Evolutionary conservation across 2,113 vertebrate genomes (phyloP).

Genomic region (Siniperca knerii): DNA sequence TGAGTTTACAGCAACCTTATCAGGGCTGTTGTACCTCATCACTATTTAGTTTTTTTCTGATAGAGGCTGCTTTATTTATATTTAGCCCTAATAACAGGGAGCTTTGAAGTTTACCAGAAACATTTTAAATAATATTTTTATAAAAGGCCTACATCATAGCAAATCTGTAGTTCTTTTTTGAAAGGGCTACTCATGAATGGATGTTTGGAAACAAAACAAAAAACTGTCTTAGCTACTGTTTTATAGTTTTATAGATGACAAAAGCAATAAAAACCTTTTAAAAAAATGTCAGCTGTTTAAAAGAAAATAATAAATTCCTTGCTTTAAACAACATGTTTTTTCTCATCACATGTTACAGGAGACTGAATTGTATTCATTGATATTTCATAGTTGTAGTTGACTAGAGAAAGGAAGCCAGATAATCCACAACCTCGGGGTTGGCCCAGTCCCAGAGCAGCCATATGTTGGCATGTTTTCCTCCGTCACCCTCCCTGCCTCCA

Average conservation of each 20-base stretch:
- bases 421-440: slow-evolving; percentile 38
- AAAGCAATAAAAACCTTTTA: background rate
- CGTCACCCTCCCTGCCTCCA: slow-evolving; percentile 26
- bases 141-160: background rate
- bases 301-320: background rate
- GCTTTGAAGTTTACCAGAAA: background rate
- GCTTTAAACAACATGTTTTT: background rate
- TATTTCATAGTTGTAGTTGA: background rate
- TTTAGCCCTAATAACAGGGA: background rate
- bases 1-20: background rate
- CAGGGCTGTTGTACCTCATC: background rate
- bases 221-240: no score
- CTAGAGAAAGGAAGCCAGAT: slow-evolving; percentile 13
- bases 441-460: slow-evolving; percentile 53
- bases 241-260: background rate
- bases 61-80: background rate
- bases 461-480: slow-evolving; percentile 56
- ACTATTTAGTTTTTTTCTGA: background rate
- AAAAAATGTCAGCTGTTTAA: background rate
- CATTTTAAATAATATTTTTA: background rate
- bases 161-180: background rate
- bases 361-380: background rate
- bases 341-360: background rate
- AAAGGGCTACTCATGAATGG: background rate
- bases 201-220: background rate